Percentiles rank a stretch among this genome's conserved stretches.
These are phyloP conservation scores for Urocynchramus pylzowi DNA, from an alignment of 2,113 vertebrate species.

Conservation along the genomic window DNA sequence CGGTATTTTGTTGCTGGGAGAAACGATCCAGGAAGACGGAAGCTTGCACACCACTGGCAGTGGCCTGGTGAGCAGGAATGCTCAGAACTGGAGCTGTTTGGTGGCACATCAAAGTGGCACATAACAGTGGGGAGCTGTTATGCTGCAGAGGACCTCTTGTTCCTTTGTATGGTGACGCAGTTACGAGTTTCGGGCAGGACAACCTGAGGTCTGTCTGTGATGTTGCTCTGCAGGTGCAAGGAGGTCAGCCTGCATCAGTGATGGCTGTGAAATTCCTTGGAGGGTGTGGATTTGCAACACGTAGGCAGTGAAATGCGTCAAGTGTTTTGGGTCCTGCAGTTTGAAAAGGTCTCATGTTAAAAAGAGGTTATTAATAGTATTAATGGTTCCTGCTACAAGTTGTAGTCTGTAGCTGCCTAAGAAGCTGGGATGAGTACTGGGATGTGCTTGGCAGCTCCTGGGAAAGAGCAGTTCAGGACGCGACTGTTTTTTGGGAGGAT, in stretches of 20 bases:
- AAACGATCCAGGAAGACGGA: accelerated
- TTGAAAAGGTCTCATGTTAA: neutral
- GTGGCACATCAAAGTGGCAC: neutral
- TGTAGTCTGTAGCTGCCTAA: neutral
- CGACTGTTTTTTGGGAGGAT: neutral
- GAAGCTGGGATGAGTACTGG: neutral
- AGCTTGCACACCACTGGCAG: neutral
- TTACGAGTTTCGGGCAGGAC: neutral
- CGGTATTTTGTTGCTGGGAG: neutral
- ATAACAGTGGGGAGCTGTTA: accelerated
- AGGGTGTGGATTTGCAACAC: neutral
- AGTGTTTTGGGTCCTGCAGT: neutral
- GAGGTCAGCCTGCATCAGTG: neutral
- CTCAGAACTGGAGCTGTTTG: neutral
- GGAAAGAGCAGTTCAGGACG: neutral
- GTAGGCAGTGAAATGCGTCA: neutral
- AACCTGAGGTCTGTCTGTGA: neutral
- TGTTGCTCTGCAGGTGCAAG: neutral
- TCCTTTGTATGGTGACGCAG: neutral
- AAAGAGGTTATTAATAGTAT: neutral
- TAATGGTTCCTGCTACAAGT: neutral
- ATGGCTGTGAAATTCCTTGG: neutral
- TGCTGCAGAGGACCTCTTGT: neutral
- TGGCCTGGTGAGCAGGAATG: neutral
- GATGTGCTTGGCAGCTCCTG: neutral